Evolutionary conservation across 2,113 vertebrate genomes (phyloP).

Genomic region (Romanogobio albipinnatus): DNA sequence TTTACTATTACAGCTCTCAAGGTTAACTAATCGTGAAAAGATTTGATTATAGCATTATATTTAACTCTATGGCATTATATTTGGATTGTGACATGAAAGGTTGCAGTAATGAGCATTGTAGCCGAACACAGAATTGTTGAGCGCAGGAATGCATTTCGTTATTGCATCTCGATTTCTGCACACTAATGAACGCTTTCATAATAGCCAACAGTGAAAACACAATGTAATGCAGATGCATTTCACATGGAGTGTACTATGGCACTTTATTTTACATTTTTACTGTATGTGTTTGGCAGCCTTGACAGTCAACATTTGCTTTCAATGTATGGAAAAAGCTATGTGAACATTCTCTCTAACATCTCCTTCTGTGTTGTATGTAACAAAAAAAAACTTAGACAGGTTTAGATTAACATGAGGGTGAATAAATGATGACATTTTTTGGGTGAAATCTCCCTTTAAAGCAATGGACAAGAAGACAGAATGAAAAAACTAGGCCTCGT

Average conservation of each 20-base stretch:
- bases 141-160: too few species aligned
- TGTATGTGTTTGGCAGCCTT: background rate
- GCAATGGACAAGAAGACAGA: background rate
- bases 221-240: background rate
- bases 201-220: too few species aligned
- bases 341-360: background rate
- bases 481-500: background rate
- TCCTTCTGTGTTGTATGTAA: background rate
- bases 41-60: too few species aligned
- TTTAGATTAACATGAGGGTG: background rate
- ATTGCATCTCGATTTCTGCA: too few species aligned
- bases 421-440: conserved; percentile 5
- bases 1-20: too few species aligned
- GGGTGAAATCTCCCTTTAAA: background rate
- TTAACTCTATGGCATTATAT: too few species aligned
- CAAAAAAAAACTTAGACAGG: background rate
- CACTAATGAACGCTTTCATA: too few species aligned
- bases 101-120: too few species aligned
- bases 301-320: background rate
- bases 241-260: background rate
- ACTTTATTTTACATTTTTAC: background rate
- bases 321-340: background rate
- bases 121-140: too few species aligned
- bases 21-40: too few species aligned
- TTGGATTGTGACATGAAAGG: too few species aligned